These are phyloP conservation scores for Thymelicus sylvestris DNA, from an alignment of 2,888 invertebrate species.

Conservation along the genomic window DNA sequence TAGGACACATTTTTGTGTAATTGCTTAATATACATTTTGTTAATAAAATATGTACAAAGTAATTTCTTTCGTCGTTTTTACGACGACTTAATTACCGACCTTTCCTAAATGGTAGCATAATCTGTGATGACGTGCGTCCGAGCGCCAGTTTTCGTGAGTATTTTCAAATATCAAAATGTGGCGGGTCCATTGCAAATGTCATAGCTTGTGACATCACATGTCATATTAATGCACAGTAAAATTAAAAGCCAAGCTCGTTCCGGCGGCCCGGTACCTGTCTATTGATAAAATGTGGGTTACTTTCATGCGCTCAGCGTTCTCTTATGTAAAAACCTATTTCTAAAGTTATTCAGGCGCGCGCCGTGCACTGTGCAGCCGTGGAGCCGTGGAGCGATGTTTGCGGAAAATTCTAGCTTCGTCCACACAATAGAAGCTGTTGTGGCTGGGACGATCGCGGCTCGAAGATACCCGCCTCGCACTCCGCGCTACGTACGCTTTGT, in stretches of 20 bases:
- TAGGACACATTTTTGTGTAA: no score
- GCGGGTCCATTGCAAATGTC: no score
- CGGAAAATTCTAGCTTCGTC: slow-evolving; percentile 31
- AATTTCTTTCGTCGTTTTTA: no score
- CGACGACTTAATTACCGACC: no score
- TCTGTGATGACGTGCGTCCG: no score
- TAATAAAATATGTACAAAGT: no score
- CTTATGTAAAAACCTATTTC: slow-evolving; percentile 34
- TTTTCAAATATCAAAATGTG: no score
- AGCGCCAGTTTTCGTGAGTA: no score
- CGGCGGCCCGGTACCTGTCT: slow-evolving; percentile 24
- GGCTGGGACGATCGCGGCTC: slow-evolving; percentile 26
- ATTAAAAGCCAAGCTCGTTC: slow-evolving; percentile 25
- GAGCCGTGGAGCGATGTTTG: slow-evolving; percentile 33
- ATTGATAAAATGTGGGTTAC: slow-evolving; percentile 36
- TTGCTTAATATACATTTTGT: no score
- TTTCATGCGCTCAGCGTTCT: slow-evolving; percentile 27
- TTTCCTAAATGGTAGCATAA: no score
- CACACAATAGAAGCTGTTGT: slow-evolving; percentile 28
- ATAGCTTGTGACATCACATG: neutral
- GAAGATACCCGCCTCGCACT: slow-evolving; percentile 33
- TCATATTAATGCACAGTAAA: slow-evolving; percentile 16
- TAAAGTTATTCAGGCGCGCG: slow-evolving; percentile 32
- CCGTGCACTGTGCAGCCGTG: no score
- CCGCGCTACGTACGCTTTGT: slow-evolving; percentile 27